A percentile compares a stretch with the other conserved stretches of the same genome.
phyloP scores from a whole-genome alignment of 2,797 vertebrate genomes.

The Otus scops region DNA sequence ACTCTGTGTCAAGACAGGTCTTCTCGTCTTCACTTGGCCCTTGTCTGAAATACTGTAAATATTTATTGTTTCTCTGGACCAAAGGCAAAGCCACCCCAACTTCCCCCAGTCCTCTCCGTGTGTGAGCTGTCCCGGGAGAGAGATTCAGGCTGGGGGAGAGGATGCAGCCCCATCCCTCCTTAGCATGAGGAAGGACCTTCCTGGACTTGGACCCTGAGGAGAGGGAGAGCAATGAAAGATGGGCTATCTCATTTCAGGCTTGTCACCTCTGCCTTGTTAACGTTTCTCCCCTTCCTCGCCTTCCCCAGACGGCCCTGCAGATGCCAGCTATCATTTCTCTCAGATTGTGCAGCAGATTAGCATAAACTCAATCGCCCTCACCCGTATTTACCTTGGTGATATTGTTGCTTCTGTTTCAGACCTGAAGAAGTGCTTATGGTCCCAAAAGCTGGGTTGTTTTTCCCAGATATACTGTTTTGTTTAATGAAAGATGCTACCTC shows the following conservation, averaged over 20 bases:
- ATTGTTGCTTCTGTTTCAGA: neutral
- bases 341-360: accelerated
- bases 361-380: neutral
- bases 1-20: neutral
- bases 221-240: neutral
- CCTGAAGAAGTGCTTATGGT: neutral
- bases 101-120: neutral
- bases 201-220: neutral
- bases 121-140: neutral
- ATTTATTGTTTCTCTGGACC: neutral
- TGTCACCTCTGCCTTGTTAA: neutral
- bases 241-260: neutral
- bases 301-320: neutral
- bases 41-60: neutral
- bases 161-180: neutral
- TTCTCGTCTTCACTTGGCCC: neutral
- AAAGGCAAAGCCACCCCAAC: neutral
- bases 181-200: neutral
- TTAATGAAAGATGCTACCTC: neutral
- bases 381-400: neutral
- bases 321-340: neutral
- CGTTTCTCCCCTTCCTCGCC: neutral
- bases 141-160: neutral
- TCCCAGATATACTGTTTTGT: neutral
- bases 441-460: neutral